Percentiles rank a stretch among this genome's conserved stretches.
Conservation (phyloP, 2,113 vertebrate genomes). For the Cynocephalus volans region DNA sequence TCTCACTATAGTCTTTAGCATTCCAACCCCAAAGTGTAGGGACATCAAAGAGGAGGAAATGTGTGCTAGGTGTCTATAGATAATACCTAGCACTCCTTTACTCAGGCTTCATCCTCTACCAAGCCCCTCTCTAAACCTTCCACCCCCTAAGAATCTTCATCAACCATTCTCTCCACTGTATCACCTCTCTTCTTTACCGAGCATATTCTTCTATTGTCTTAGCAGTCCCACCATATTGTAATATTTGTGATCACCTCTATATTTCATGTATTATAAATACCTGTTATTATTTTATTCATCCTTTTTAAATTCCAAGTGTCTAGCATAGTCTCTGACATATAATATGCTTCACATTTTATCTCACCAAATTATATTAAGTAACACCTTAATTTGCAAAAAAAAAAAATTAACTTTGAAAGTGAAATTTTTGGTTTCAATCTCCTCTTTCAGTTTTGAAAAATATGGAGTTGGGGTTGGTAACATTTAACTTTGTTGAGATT, state of each 20-base stretch:
- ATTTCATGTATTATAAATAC: background rate
- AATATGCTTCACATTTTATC: constrained; percentile 50
- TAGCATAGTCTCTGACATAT: constrained; percentile 4
- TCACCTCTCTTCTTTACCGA: background rate
- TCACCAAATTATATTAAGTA: constrained; percentile 40
- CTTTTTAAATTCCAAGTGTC: background rate
- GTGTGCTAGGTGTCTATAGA: background rate
- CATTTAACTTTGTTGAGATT: constrained; percentile 44
- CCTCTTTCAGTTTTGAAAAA: constrained; percentile 54
- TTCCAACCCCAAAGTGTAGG: background rate
- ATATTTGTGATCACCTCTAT: background rate
- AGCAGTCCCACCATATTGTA: background rate
- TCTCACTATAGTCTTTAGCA: background rate
- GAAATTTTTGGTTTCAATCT: constrained; percentile 34
- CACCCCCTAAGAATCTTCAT: background rate
- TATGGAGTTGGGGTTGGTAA: background rate
- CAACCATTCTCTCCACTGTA: background rate
- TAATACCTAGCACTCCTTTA: background rate
- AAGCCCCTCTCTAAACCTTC: background rate
- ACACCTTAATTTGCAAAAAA: constrained; percentile 13
- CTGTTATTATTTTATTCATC: background rate
- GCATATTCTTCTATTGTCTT: background rate
- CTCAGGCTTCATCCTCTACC: background rate
- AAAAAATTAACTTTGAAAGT: background rate
- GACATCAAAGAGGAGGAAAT: background rate